phyloP scores from a whole-genome alignment of 2,113 vertebrate genomes.

The Vombatus ursinus region DNA sequence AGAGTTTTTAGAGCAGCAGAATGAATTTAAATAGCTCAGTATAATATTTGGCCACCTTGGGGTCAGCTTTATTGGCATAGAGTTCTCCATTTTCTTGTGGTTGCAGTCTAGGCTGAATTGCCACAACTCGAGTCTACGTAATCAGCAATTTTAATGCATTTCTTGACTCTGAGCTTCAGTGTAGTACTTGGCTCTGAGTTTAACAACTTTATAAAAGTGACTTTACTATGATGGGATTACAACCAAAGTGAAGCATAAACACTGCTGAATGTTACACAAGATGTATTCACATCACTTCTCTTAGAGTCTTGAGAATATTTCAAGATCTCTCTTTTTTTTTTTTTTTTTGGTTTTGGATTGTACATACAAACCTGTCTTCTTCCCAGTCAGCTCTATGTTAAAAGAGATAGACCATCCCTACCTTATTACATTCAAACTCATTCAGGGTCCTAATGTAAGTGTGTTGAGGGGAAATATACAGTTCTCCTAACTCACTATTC shows the following conservation, averaged over 20 bases:
- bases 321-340: background rate
- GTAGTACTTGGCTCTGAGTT: background rate
- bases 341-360: background rate
- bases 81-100: background rate
- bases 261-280: background rate
- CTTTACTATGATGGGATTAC: background rate
- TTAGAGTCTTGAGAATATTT: background rate
- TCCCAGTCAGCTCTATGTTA: background rate
- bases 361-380: background rate
- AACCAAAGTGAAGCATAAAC: background rate
- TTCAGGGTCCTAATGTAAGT: background rate
- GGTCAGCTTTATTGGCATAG: background rate
- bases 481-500: background rate
- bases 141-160: background rate
- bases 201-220: background rate
- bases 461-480: background rate
- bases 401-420: background rate
- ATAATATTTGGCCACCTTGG: background rate
- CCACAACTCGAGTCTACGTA: background rate
- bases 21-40: background rate
- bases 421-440: background rate
- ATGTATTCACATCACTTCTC: background rate
- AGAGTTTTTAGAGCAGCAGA: background rate
- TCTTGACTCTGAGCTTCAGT: background rate
- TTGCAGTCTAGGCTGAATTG: background rate